Conservation (phyloP, 2,113 vertebrate genomes). For the Mastomys natalensis region DNA sequence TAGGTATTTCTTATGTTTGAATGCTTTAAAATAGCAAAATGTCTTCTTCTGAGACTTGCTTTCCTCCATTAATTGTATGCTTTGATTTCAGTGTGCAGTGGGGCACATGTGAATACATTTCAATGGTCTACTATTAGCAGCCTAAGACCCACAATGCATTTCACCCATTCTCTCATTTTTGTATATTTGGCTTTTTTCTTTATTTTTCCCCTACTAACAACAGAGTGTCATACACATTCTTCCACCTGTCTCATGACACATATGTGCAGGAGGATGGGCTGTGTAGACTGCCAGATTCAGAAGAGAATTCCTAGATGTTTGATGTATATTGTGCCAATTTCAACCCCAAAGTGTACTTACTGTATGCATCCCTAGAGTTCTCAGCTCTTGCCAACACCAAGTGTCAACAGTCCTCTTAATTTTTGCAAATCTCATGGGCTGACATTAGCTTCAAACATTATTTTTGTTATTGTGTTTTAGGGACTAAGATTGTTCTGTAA, state of each 20-base stretch:
- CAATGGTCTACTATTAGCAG: background rate
- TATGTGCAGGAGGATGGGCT: background rate
- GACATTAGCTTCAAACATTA: constrained; percentile 1
- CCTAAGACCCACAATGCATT: background rate
- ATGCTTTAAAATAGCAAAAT: background rate
- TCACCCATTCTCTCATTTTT: background rate
- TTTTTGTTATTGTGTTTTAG: background rate
- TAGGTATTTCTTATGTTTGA: background rate
- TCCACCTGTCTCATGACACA: background rate
- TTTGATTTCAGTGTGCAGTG: background rate
- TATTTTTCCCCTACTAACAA: background rate
- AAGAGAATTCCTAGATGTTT: constrained; percentile 54
- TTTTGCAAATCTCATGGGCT: constrained; percentile 22
- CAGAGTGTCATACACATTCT: background rate
- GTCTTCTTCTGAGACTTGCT: background rate
- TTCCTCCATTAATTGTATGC: background rate
- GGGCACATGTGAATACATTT: background rate
- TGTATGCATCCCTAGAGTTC: background rate
- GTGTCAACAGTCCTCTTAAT: background rate
- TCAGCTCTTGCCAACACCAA: background rate
- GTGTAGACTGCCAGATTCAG: background rate
- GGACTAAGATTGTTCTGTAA: background rate
- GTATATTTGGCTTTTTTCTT: background rate
- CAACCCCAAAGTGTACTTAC: background rate
- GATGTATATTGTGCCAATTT: background rate